phyloP scores from a whole-genome alignment of 2,888 invertebrate species.

The Apamea epomidion region DNA sequence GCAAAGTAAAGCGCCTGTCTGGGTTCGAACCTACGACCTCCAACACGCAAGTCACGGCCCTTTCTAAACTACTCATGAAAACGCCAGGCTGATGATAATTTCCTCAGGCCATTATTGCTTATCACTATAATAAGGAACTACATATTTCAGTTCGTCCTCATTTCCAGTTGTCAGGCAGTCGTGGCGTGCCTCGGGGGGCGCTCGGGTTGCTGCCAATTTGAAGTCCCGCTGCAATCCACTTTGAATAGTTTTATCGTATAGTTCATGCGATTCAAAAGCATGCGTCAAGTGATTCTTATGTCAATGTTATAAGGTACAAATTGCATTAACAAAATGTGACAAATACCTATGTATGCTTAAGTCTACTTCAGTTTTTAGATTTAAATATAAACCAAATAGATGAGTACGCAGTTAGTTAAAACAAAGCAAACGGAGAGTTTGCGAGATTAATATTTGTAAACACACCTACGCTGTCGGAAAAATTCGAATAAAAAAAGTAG shows the following conservation, averaged over 20 bases:
- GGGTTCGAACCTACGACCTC: neutral
- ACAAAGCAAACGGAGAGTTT: neutral
- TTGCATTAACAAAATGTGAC: neutral
- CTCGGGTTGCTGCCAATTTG: slow-evolving; percentile 26
- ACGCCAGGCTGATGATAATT: no score
- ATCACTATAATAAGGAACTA: neutral
- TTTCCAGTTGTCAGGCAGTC: slow-evolving; percentile 3
- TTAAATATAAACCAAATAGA: neutral
- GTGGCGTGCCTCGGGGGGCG: slow-evolving; percentile 6
- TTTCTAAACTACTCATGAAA: no score
- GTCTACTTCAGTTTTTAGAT: neutral
- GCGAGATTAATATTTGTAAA: slow-evolving; percentile 9
- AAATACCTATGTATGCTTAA: neutral
- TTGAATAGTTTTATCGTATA: slow-evolving; percentile 18
- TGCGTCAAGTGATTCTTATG: neutral
- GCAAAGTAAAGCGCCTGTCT: neutral
- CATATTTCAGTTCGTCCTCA: neutral
- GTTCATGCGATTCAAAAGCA: neutral
- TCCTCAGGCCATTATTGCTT: neutral
- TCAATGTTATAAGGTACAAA: neutral
- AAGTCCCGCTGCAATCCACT: slow-evolving; percentile 18
- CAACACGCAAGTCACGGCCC: neutral
- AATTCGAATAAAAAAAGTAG: neutral
- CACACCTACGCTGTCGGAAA: neutral
- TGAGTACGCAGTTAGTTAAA: neutral